Evolutionary conservation across 1,140 invertebrate species (phyloP), one percentile per base, ranked within the genome.

Genomic region (Adoxophyes honmai): DNA sequence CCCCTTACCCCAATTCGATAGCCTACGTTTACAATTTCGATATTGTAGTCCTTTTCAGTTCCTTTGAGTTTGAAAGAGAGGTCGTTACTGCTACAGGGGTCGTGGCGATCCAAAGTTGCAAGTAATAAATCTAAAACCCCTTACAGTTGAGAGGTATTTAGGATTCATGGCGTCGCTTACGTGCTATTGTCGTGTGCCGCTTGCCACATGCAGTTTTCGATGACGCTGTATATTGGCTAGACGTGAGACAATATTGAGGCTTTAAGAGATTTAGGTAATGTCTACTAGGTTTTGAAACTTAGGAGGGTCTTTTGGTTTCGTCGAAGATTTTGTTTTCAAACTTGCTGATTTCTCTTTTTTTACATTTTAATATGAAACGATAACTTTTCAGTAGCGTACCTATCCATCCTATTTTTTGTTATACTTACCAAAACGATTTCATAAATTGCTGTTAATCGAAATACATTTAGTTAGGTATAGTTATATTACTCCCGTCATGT

Each of bases 121-220:
- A 36, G 38, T 58, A 63, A 79, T 81, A 81, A 79, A 78, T 81
- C 73, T 72, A 55, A 16, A 62, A 64, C 39, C 68, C 70, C 70
- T 59, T 60, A 55, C 57, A 57, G 56, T 64, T 55, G 59, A 51
- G 37, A 54, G 57, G 57, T 59, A 53, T 48, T 51, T 33, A 52
- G 55, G 48, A 55, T 52, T 54, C 58, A 61, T 61, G 55, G 54
- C 42, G 57, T 35, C 56, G 61, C 54, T 61, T 59, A 64, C 52
- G 51, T 37, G 58, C 54, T 34, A n/a, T n/a, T n/a, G n/a, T n/a
- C n/a, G n/a, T n/a, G 14, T 61, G 53, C 61, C 36, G 56, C 56
- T 36, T 56, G 42, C 42, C 42, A 48, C 42, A 48, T 48, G 42
- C 42, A 48, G 42, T 48, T 48, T 48, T 48, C 16, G 42, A 48